Evolutionary conservation across 1,140 invertebrate genomes (phyloP), one percentile per base, ranked within the genome.

Genomic region (Papilio glaucus): DNA sequence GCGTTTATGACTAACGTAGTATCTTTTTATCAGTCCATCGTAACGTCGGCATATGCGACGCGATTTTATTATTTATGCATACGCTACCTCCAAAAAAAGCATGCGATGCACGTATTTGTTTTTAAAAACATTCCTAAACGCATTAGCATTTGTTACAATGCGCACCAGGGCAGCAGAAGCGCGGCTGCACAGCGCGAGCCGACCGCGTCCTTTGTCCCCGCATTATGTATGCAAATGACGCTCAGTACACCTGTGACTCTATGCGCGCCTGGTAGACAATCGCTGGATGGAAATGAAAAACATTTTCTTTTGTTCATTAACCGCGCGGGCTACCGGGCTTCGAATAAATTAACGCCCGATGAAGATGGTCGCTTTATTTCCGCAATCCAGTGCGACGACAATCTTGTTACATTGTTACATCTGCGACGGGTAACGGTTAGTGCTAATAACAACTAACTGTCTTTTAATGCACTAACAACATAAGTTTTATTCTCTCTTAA

Each of bases 211-310:
- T 89, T 91, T 86, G 89, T 78, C 85, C 76, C 76, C 77, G 84
- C 80, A 89, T 89, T 89, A 87, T 74, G 84, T 86, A 90, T 88
- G 86, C 81, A 89, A 89, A 87, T 88, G 83, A 86, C 72, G 75
- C 72, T 57, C 76, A 75, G 81, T 88, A 88, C 89, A 91, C 89
- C 86, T 91, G 89, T 85, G 86, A 76, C 79, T 83, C 80, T 85
- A 85, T 87, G 85, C 79, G 72, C 69, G 76, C 83, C 86, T 89
- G 79, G 88, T 87, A 86, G 81, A 89, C 84, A 86, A 85, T 86
- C 79, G 81, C 79, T 75, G 79, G 83, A 84, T 88, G 86, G 85
- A 86, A 88, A 88, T 90, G 82, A 80, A 72, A 88, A 81, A 79
- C 75, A 80, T 84, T 85, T 80, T 75, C 78, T 77, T 81, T 85